phyloP scores from a whole-genome alignment of 1,140 invertebrate species.

The Conus betulinus region DNA sequence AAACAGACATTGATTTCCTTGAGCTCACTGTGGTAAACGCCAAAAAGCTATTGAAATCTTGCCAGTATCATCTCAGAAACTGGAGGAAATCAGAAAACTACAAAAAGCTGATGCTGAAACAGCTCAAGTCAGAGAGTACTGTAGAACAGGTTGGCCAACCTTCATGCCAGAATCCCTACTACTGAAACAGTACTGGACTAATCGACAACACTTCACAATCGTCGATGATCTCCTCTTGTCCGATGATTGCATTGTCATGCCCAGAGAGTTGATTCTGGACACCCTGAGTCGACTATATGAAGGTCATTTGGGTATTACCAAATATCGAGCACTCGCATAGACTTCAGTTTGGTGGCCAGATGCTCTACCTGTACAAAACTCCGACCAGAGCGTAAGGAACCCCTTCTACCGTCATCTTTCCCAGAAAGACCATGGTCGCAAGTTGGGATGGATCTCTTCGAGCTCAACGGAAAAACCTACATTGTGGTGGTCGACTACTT shows the following conservation, averaged over 20 bases:
- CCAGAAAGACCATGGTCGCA: constrained; percentile 33
- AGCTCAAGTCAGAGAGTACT: not conserved
- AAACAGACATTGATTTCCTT: not conserved
- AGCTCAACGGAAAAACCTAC: too few species aligned
- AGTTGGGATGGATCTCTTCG: too few species aligned
- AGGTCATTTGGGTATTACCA: constrained; percentile 42
- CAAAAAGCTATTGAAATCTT: not conserved
- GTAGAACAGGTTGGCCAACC: not conserved
- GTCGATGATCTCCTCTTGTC: not conserved
- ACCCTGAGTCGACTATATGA: constrained; percentile 37
- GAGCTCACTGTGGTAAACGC: not conserved
- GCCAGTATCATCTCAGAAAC: too few species aligned
- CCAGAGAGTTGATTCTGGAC: not conserved
- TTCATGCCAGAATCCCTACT: not conserved
- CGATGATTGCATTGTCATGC: constrained; percentile 14
- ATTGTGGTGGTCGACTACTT: not conserved
- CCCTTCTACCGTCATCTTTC: constrained; percentile 34
- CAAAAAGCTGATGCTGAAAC: constrained; percentile 1
- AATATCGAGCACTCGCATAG: constrained; percentile 1
- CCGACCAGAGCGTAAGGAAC: constrained; percentile 34
- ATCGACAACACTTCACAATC: constrained; percentile 1
- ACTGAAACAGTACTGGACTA: constrained; percentile 18
- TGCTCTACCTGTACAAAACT: constrained; percentile 23
- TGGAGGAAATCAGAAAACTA: not conserved
- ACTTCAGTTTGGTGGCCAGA: constrained; percentile 33